Evolutionary conservation across 2,113 vertebrate species (phyloP).

Genomic region (Spheniscus mendiculus): DNA sequence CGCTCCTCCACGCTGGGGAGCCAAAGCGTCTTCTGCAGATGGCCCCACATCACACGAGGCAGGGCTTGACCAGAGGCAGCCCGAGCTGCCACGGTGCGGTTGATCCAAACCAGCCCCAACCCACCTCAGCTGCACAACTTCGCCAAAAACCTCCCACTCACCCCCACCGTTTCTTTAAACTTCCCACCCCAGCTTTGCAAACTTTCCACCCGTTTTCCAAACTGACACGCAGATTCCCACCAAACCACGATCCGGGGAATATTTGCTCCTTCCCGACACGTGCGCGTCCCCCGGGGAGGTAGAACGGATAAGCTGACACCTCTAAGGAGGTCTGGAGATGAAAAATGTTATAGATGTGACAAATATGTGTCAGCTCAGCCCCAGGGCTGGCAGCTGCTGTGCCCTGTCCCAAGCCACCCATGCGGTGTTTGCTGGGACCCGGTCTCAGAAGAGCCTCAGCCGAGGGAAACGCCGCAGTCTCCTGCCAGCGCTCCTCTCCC

Average conservation of each 20-base stretch:
- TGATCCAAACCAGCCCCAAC: background rate
- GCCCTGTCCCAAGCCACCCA: background rate
- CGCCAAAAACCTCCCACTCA: background rate
- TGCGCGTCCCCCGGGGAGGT: background rate
- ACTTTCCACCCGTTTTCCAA: accelerated
- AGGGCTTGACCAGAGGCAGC: no score
- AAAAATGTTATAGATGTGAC: background rate
- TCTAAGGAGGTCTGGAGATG: constrained; percentile 12
- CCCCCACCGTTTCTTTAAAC: accelerated
- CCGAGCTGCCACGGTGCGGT: accelerated
- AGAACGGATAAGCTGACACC: background rate
- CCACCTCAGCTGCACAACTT: background rate
- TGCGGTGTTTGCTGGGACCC: accelerated
- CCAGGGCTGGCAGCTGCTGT: background rate
- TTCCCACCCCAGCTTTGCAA: background rate
- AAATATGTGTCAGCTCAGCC: background rate
- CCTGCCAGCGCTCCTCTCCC: background rate
- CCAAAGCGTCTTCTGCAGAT: background rate
- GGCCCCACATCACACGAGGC: accelerated
- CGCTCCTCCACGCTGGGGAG: accelerated
- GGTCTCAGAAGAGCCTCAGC: accelerated
- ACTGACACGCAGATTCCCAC: background rate
- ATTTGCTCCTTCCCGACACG: background rate
- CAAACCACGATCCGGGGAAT: accelerated
- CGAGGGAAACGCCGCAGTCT: accelerated